Evolutionary conservation across 2,888 invertebrate species (phyloP), one percentile per base, ranked within the genome.

Genomic region (Ferrisia virgata): DNA sequence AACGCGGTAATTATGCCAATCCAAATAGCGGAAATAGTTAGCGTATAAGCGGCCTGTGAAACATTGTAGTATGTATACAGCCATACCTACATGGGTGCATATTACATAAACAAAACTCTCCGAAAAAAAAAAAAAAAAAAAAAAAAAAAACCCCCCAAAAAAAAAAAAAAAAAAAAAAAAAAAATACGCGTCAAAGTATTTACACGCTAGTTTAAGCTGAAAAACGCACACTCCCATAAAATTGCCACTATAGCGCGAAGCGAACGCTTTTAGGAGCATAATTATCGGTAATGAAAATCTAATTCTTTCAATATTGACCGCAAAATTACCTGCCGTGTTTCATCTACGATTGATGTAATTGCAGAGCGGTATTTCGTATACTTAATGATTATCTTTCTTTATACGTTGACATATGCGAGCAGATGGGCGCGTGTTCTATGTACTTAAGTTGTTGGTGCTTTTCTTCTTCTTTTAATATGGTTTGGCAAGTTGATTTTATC

Each of bases 231-330:
- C 82, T 39, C 64, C 82, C 82, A 64, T 80, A 53, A 53, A 58
- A 58, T 31, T 18, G 47, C 25, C 11, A n/a, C 39, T 22, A n/a
- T 36, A 33, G 31, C 31, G 25, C 47, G 47, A 43, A n/a, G 5
- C 36, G 79, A n/a, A n/a, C 64, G 64, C 64, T 64, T 64, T 64
- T 13, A 4, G 25, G 28, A 64, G 64, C 64, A 18, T 82, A 82
- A 82, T 82, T 82, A 82, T 58, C 39, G 82, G 64, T 58, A 82
- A 82, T 82, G 82, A 82, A 82, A 82, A 82, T 82, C 58, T 82
- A 82, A 82, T 69, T 82, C 64, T 28, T 47, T 64, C 82, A 25
- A 33, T 76, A 82, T 69, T 39, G 82, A 82, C 36, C 64, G 82
- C 64, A 58, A 64, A 82, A 82, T 39, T 76, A 28, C 28, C 36